Percentiles rank a stretch among this genome's conserved stretches.
phyloP scores from a whole-genome alignment of 2,797 vertebrate genomes.

The Nannoperca obscura region DNA sequence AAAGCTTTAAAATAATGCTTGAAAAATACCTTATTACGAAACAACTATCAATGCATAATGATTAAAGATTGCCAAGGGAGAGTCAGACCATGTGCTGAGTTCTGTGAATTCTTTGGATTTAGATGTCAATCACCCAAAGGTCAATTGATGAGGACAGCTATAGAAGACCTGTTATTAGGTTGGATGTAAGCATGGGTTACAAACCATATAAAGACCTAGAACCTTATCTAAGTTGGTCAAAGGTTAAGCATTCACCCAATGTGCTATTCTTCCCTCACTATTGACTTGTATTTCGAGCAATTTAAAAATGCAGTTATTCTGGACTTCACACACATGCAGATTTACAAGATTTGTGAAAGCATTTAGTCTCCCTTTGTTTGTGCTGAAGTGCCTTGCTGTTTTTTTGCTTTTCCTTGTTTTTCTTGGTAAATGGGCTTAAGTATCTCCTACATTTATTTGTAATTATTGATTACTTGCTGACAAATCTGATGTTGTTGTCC shows the following conservation, averaged over 20 bases:
- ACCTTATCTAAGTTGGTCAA: constrained; percentile 43
- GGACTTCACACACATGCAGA: not conserved
- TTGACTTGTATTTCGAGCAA: not conserved
- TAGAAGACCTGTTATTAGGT: constrained; percentile 3
- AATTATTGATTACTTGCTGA: not conserved
- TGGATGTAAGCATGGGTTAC: not conserved
- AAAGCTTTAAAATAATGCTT: not conserved
- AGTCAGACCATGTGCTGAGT: not conserved
- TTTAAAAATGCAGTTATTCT: not conserved
- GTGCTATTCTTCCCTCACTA: not conserved
- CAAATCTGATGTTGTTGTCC: not conserved
- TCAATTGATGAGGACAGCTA: not conserved
- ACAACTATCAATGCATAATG: not conserved
- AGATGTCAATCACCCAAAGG: constrained; percentile 17
- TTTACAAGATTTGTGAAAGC: not conserved
- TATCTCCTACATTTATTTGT: not conserved
- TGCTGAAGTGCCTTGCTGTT: not conserved
- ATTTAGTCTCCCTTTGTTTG: not conserved
- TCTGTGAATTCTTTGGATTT: constrained; percentile 12
- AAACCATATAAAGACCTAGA: constrained; percentile 25
- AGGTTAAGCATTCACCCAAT: constrained; percentile 30
- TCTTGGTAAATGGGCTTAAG: not conserved
- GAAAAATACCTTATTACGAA: constrained; percentile 5
- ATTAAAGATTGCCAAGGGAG: not conserved
- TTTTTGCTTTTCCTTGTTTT: not conserved